Evolutionary conservation across 2,113 vertebrate genomes (phyloP).

Genomic region (Axis porcinus): DNA sequence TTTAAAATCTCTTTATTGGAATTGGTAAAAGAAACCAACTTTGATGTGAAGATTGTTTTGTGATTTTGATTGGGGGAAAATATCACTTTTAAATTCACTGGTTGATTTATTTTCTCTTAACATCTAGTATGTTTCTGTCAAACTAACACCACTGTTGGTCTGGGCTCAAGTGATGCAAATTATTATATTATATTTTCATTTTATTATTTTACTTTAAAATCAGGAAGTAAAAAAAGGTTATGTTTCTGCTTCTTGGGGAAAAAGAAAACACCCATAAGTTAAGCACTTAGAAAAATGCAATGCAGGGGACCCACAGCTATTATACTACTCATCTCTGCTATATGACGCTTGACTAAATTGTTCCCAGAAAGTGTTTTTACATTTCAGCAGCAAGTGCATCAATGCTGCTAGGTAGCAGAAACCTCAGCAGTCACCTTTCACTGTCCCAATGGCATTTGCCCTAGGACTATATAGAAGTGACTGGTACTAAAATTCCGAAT

Average conservation of each 20-base stretch:
- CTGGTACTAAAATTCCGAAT: neutral
- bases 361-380: neutral
- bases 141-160: neutral
- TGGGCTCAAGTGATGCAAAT: neutral
- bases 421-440: neutral
- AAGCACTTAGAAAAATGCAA: constrained; percentile 4
- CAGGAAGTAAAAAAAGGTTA: neutral
- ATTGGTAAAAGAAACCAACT: neutral
- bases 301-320: neutral
- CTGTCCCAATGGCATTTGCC: neutral
- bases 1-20: neutral
- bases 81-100: constrained; percentile 2
- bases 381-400: neutral
- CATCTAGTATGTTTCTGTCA: neutral
- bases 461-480: neutral
- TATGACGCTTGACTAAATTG: neutral
- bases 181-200: neutral
- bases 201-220: neutral
- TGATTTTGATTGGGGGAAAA: neutral
- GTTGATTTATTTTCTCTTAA: neutral
- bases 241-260: neutral
- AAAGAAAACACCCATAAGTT: neutral
- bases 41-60: neutral
- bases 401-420: neutral
- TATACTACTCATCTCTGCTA: neutral